Conservation (phyloP, 1,140 invertebrate genomes). For the Bombus difficillimus region DNA sequence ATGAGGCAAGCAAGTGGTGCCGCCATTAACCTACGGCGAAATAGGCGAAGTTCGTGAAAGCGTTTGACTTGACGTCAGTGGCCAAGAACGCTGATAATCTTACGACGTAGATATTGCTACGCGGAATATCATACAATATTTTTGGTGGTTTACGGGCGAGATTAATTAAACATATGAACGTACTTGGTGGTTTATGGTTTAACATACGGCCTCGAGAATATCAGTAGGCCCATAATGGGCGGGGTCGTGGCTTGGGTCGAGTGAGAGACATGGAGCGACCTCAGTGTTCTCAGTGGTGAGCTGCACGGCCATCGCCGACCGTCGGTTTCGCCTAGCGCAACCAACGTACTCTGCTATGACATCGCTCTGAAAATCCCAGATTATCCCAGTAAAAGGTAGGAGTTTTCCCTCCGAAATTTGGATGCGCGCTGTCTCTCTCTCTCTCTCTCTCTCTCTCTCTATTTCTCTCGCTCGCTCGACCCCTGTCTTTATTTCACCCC, state of each 20-base stretch:
- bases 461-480: slow-evolving; percentile 43
- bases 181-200: slow-evolving; percentile 46
- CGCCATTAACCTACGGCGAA: slow-evolving; percentile 43
- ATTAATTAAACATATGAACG: slow-evolving; percentile 43
- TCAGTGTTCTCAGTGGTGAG: slow-evolving; percentile 69
- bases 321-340: slow-evolving; percentile 59
- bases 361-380: slow-evolving; percentile 59
- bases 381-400: slow-evolving; percentile 65
- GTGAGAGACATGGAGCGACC: slow-evolving; percentile 68
- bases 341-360: slow-evolving; percentile 62
- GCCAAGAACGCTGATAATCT: slow-evolving; percentile 53
- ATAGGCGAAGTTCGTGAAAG: slow-evolving; percentile 37
- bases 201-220: slow-evolving; percentile 39
- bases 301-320: slow-evolving; percentile 64
- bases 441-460: slow-evolving; percentile 46
- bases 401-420: slow-evolving; percentile 64
- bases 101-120: slow-evolving; percentile 47
- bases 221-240: slow-evolving; percentile 55
- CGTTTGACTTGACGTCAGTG: slow-evolving; percentile 58
- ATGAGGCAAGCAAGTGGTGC: slow-evolving; percentile 45
- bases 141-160: slow-evolving; percentile 15
- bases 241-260: slow-evolving; percentile 60
- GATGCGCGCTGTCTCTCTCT: slow-evolving; percentile 48
- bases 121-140: slow-evolving; percentile 43
- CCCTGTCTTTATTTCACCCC: slow-evolving; percentile 38